Conservation (phyloP, 2,797 vertebrate species). For the Scomberomorus guttatus region DNA sequence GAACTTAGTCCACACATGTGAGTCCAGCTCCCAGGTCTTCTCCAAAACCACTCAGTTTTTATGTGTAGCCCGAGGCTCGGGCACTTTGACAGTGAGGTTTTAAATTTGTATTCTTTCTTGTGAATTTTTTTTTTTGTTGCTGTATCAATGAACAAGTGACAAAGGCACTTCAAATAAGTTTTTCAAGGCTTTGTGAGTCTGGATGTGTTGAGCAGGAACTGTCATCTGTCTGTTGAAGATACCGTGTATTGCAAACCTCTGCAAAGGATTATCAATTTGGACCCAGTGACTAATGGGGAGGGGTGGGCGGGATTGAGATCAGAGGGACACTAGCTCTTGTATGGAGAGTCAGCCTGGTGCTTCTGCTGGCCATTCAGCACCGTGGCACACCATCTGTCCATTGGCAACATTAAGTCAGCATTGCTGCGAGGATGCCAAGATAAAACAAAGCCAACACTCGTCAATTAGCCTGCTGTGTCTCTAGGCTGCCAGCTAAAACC, state of each 20-base stretch:
- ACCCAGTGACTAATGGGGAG: constrained; percentile 31
- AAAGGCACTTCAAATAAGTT: background rate
- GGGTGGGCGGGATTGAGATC: constrained; percentile 35
- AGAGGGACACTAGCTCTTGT: constrained; percentile 53
- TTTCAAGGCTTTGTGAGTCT: constrained; percentile 26
- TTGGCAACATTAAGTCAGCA: constrained; percentile 64
- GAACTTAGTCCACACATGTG: constrained; percentile 99
- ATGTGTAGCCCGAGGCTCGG: background rate
- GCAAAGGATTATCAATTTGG: constrained; percentile 42
- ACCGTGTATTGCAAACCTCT: constrained; percentile 24
- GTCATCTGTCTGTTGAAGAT: constrained; percentile 34
- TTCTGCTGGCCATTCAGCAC: constrained; percentile 63
- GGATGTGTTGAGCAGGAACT: constrained; percentile 16
- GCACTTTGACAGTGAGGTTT: constrained; percentile 20
- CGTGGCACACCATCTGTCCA: constrained; percentile 80
- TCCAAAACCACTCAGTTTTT: background rate
- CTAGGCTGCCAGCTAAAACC: constrained; percentile 64
- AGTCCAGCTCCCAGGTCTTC: constrained; percentile 79
- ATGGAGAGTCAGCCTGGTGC: constrained; percentile 50
- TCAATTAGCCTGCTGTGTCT: constrained; percentile 81
- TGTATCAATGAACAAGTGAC: background rate
- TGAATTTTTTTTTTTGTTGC: background rate
- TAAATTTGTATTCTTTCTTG: constrained; percentile 6
- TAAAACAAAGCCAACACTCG: constrained; percentile 80
- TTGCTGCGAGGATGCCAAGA: constrained; percentile 68